Percentiles rank a stretch among this genome's conserved stretches.
Conservation (phyloP, 2,888 invertebrate species). For the Digitonthophagus gazella region DNA sequence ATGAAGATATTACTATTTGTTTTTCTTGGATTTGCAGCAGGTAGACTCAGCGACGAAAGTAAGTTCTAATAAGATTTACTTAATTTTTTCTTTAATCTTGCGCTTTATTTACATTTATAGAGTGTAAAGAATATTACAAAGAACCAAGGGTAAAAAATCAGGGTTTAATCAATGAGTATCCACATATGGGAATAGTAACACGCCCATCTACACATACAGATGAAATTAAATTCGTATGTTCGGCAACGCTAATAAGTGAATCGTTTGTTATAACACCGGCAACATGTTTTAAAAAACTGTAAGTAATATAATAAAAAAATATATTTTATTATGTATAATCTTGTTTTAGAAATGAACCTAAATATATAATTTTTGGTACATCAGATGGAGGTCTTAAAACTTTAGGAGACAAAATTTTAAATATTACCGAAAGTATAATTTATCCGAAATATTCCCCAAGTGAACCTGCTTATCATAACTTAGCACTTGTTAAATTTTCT, state of each 20-base stretch:
- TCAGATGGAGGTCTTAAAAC: background rate
- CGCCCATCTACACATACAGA: background rate
- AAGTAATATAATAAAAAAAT: background rate
- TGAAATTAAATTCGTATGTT: background rate
- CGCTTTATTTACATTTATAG: background rate
- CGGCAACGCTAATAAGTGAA: background rate
- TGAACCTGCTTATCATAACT: background rate
- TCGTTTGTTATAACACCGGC: background rate
- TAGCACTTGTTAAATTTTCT: background rate
- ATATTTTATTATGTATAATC: background rate
- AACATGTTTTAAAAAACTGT: background rate
- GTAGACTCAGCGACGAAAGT: background rate
- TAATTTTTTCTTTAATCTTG: background rate
- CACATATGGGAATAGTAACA: background rate
- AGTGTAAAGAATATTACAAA: background rate
- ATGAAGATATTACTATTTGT: background rate
- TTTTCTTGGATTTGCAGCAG: background rate
- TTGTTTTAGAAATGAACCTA: background rate
- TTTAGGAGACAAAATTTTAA: background rate
- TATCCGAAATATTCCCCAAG: background rate
- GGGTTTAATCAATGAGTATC: background rate
- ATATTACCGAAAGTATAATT: background rate
- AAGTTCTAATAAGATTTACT: background rate
- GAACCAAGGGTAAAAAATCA: background rate
- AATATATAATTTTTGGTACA: background rate